These are phyloP conservation scores for Blastomussa wellsi DNA, from an alignment of 92 coral and sea anemone genomes.

Conservation along the genomic window DNA sequence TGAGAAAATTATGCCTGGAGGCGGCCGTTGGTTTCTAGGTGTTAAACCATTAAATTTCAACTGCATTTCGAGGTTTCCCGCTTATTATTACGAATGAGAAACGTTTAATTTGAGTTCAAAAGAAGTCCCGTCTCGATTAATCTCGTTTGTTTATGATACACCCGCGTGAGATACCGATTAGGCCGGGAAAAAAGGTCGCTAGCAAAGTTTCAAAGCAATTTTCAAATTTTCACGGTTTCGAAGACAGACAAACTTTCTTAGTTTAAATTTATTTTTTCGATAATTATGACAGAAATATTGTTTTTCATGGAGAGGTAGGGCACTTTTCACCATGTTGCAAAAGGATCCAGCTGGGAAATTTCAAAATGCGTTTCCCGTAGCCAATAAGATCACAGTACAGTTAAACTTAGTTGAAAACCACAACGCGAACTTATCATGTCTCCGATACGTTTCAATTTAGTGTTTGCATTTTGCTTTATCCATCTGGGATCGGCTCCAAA, in stretches of 20 bases:
- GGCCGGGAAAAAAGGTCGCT: neutral
- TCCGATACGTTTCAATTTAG: constrained; percentile 25
- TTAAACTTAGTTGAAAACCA: constrained; percentile 21
- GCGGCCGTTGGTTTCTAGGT: constrained; percentile 20
- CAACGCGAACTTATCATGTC: constrained; percentile 6
- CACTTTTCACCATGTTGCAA: constrained; percentile 1
- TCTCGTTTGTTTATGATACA: constrained; percentile 15
- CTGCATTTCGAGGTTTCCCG: constrained; percentile 36
- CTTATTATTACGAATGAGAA: constrained; percentile 33
- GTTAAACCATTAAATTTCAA: constrained; percentile 38
- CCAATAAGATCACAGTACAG: constrained; percentile 34
- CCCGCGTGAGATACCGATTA: neutral
- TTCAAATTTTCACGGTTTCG: neutral
- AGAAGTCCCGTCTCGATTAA: constrained; percentile 12
- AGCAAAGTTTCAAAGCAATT: neutral
- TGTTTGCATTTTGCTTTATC: constrained; percentile 25
- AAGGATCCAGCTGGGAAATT: constrained; percentile 20
- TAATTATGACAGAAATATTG: neutral
- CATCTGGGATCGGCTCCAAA: constrained; percentile 6
- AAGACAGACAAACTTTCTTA: neutral
- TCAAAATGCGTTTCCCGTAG: neutral
- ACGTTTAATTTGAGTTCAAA: constrained; percentile 29
- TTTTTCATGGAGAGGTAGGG: constrained; percentile 23
- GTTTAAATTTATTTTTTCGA: neutral
- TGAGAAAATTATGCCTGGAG: constrained; percentile 10